Evolutionary conservation across 1,140 invertebrate genomes (phyloP).

Genomic region (Adelges cooleyi): DNA sequence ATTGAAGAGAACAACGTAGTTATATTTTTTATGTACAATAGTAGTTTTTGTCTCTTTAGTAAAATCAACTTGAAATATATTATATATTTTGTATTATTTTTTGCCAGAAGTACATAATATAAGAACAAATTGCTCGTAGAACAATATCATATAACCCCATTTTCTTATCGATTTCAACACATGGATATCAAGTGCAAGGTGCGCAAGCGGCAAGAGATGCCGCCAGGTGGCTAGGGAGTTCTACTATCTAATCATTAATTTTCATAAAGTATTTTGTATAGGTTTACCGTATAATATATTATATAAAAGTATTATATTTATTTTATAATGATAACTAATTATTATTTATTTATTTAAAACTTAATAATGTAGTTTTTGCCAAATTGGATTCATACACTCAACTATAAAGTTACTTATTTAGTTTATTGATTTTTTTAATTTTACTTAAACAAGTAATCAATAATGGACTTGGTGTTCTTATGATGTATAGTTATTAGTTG

Average conservation of each 20-base stretch:
- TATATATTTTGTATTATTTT: background rate
- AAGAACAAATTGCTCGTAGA: background rate
- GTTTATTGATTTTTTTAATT: too few species aligned
- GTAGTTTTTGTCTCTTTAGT: background rate
- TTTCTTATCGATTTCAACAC: background rate
- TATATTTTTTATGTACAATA: background rate
- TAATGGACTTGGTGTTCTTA: too few species aligned
- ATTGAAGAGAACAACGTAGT: background rate
- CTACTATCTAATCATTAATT: background rate
- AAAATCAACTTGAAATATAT: too few species aligned
- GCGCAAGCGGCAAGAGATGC: too few species aligned
- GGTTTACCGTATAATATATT: background rate
- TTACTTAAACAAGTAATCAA: too few species aligned
- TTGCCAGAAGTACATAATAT: background rate
- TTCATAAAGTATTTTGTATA: background rate
- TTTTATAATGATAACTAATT: background rate
- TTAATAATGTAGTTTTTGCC: too few species aligned
- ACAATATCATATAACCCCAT: background rate
- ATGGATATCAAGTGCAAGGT: too few species aligned
- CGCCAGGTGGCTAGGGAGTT: too few species aligned
- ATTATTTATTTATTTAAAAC: too few species aligned
- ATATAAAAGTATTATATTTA: background rate
- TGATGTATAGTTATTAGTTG: too few species aligned
- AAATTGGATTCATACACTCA: too few species aligned
- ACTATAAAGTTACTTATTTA: too few species aligned